Evolutionary conservation across 2,797 vertebrate species (phyloP), one percentile per base, ranked within the genome.

Genomic region (Neostethus bicornis): DNA sequence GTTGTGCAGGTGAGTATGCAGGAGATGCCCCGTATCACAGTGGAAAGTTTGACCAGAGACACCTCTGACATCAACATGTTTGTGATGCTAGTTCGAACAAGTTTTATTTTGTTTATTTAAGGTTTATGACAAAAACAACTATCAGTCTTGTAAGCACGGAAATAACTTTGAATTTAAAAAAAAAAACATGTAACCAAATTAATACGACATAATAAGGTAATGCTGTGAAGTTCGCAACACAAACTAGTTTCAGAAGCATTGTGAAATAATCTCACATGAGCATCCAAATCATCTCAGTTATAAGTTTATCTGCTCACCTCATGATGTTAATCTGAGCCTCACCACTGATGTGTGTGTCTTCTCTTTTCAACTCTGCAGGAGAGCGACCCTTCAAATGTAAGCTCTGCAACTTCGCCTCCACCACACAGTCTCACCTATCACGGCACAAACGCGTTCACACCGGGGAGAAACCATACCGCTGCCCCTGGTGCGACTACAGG

Each of bases 401-500:
- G 70, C 94, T 98, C 67, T 99, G 97, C 84, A 96, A 90, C 92
- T 99, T 99, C 6, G 97, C 97, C 71, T 99, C 96, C 47, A 98
- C 97, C 59, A 99, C 97, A 0, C 97, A 99, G 64, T 99, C 97
- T 0, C 97, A 99, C 89, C 89, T 99, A 77, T 98, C 96, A 3
- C 91, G 97, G 21, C 97, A 99, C 85, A 96, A 95, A 62, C 95
- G 97, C 4, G 96, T 98, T 55, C 97, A 99, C 91, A 99, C 97
- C 0, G 97, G 97, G 68, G 97, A 99, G 86, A 99, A 99, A 80
- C 97, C 97, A 5, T 98, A 98, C 88, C 93, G 94, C 70, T 99
- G 97, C 87, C 97, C 97, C 85, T 99, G 97, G 97, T 99, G 97
- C 86, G 95, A 99, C 86, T 99, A 99, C 94, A 98, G 97, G 97